Evolutionary conservation across 2,888 invertebrate species (phyloP), one percentile per base, ranked within the genome.

Genomic region (Thymelicus sylvestris): DNA sequence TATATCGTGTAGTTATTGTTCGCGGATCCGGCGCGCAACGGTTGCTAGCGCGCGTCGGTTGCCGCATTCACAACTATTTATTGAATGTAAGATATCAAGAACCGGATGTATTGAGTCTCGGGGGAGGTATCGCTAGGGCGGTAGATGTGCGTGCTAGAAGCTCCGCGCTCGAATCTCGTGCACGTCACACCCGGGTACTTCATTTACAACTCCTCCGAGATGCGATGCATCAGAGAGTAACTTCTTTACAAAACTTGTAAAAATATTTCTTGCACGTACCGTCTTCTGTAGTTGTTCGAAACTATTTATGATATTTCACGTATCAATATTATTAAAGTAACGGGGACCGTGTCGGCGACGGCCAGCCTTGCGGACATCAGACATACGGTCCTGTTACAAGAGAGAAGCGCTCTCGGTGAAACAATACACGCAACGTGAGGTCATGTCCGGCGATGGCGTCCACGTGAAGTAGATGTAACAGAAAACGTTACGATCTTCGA

Each of bases 281-380:
- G 19, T 68, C 57, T 62, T 62, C 61, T 62, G 41, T 68, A 63
- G 62, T 57, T 47, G 47, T 57, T 55, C 48, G n/a, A 24, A 66
- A 59, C 44, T 59, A 31, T 44, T 65, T 15, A 62, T n/a, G 31
- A 63, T 62, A 62, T 55, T 41, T 52, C n/a, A 62, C 62, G 47
- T 63, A 47, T 12, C 62, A 19, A 63, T 55, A 50, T 64, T 50
- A n/a, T 64, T 50, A n/a, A 47, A 38, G 48, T 55, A 19, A 24
- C 6, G 15, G 0, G 67, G 61, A n/a, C 15, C 19, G 67, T 50
- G 67, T 67, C 67, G 50, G 50, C 50, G 50, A 7, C 50, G 15
- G 50, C 76, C 70, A 64, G 66, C 76, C 78, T 76, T 78, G 75
- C 78, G 74, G 75, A 75, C 47, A 66, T 52, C 71, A 72, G 71